Evolutionary conservation across 1,140 invertebrate genomes (phyloP).

Genomic region (Philopotamus ludificatus): DNA sequence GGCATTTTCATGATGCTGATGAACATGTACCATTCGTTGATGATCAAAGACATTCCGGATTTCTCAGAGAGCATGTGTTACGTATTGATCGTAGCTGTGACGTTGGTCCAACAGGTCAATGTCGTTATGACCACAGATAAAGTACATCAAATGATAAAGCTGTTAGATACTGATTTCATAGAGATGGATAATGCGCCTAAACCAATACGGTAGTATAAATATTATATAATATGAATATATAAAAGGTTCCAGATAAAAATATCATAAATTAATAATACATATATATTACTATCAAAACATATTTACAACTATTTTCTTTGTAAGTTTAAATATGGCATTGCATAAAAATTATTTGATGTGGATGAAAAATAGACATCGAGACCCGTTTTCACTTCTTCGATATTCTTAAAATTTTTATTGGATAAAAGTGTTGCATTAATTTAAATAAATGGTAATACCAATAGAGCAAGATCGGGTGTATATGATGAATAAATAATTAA

Average conservation of each 20-base stretch:
- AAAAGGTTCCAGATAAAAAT: background rate
- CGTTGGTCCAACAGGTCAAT: slow-evolving; percentile 14
- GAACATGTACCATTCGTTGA: slow-evolving; percentile 4
- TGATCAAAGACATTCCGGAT: slow-evolving; percentile 25
- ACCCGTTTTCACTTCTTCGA: no score
- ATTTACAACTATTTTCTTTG: no score
- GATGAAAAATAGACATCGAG: no score
- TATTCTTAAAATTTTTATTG: no score
- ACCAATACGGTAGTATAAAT: background rate
- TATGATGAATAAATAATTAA: no score
- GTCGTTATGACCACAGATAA: slow-evolving; percentile 10
- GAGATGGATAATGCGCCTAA: slow-evolving; percentile 3
- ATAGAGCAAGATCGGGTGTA: no score
- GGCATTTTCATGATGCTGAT: slow-evolving; percentile 17
- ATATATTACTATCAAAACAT: no score
- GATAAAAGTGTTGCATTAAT: no score
- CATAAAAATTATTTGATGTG: no score
- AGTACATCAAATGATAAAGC: slow-evolving; percentile 4
- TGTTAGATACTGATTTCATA: slow-evolving; percentile 22
- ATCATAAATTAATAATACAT: no score
- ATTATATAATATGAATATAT: slow-evolving; percentile 1
- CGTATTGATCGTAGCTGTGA: background rate
- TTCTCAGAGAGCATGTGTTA: slow-evolving; percentile 20
- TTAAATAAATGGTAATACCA: no score
- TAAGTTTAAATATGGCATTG: no score